phyloP scores from a whole-genome alignment of 2,113 vertebrate species.

The Hydropotes inermis region DNA sequence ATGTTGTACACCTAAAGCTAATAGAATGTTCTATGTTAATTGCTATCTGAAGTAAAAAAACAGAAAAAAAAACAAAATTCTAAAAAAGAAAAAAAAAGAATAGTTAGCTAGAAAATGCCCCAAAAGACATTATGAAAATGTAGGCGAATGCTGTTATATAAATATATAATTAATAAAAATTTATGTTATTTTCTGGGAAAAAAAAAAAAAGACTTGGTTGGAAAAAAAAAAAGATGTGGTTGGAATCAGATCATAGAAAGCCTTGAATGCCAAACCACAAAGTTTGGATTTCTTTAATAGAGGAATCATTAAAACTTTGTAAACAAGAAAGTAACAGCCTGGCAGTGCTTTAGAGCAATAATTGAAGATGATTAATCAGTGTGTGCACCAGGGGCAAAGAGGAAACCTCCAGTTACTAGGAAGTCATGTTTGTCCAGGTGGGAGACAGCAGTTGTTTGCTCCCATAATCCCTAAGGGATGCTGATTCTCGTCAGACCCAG shows the following conservation, averaged over 20 bases:
- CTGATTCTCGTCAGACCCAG: fast-evolving
- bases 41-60: not conserved
- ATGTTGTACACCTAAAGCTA: not conserved
- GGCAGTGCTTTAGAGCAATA: not conserved
- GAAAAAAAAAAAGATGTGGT: not conserved
- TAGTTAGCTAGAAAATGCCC: not conserved
- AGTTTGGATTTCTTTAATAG: not conserved
- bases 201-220: not conserved
- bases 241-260: conserved; percentile 25
- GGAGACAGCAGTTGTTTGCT: fast-evolving
- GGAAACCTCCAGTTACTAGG: not conserved
- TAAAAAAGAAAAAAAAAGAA: not conserved
- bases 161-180: not conserved
- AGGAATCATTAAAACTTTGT: conserved; percentile 8
- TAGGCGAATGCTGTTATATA: not conserved
- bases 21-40: not conserved
- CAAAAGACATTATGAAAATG: not conserved
- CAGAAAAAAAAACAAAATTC: not conserved
- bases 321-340: conserved; percentile 36
- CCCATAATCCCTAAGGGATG: no score
- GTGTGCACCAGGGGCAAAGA: not conserved
- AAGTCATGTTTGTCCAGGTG: not conserved
- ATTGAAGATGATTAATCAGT: not conserved
- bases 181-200: not conserved
- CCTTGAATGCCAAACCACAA: conserved; percentile 2